Percentiles rank a stretch among this genome's conserved stretches.
These are phyloP conservation scores for Hemibagrus wyckioides DNA, from an alignment of 2,113 vertebrate genomes.

Conservation along the genomic window DNA sequence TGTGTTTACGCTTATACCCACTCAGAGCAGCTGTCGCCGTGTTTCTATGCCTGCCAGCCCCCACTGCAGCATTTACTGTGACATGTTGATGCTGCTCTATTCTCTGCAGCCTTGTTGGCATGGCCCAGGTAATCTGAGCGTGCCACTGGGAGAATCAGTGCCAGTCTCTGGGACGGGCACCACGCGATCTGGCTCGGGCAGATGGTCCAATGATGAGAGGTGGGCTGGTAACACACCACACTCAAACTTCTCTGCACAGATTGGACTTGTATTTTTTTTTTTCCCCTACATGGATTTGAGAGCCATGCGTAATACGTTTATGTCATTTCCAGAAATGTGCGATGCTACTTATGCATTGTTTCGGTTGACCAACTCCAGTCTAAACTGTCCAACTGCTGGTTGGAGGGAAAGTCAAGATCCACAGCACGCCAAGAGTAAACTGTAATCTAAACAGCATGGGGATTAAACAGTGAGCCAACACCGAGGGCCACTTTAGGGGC, in stretches of 20 bases:
- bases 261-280: conserved; percentile 1
- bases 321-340: conserved; percentile 36
- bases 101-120: conserved; percentile 61
- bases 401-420: conserved; percentile 18
- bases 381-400: conserved; percentile 29
- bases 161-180: conserved; percentile 59
- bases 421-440: conserved; percentile 20
- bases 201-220: conserved; percentile 42
- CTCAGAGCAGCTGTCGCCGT: not conserved
- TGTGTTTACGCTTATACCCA: conserved; percentile 38
- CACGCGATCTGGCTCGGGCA: conserved; percentile 54
- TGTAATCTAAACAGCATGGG: conserved; percentile 25
- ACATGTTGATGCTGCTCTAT: conserved; percentile 57
- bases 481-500: conserved; percentile 54
- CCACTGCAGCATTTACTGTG: conserved; percentile 48
- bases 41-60: conserved; percentile 24
- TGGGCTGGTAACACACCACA: conserved; percentile 11
- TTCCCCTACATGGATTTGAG: conserved; percentile 1
- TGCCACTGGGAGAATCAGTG: conserved; percentile 63
- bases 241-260: conserved; percentile 28
- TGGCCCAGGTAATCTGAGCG: conserved; percentile 64
- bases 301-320: conserved; percentile 18
- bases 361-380: conserved; percentile 21
- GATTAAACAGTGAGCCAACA: conserved; percentile 35
- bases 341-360: conserved; percentile 32